A percentile compares a stretch with the other conserved stretches of the same genome.
Conservation (phyloP, 1,140 invertebrate species). For the Paracyclopina nana region DNA sequence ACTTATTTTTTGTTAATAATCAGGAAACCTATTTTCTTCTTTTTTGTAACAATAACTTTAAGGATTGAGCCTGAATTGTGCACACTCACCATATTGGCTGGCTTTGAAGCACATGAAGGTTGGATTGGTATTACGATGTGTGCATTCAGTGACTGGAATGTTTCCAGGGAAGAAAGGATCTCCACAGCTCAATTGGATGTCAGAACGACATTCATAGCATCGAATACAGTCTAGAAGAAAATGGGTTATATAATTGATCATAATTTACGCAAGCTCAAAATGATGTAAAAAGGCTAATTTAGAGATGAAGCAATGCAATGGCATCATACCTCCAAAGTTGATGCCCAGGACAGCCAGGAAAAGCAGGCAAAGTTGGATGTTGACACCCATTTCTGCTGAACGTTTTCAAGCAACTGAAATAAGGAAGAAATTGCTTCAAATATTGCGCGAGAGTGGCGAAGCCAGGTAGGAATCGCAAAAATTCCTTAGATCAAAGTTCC, state of each 20-base stretch:
- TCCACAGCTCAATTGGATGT: background rate
- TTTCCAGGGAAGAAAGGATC: background rate
- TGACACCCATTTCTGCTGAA: background rate
- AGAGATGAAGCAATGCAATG: too few species aligned
- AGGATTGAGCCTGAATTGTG: too few species aligned
- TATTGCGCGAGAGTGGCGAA: too few species aligned
- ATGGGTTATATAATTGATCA: background rate
- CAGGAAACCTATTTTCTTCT: too few species aligned
- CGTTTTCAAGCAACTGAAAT: too few species aligned
- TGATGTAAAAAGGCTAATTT: too few species aligned
- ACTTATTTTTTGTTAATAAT: too few species aligned
- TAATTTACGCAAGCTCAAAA: background rate
- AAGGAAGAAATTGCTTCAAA: too few species aligned
- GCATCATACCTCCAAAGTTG: background rate
- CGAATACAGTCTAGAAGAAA: background rate
- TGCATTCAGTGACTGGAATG: constrained; percentile 2
- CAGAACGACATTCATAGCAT: constrained; percentile 3
- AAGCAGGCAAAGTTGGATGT: background rate
- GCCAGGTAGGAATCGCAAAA: too few species aligned
- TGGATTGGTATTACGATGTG: background rate
- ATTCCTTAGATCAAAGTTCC: too few species aligned
- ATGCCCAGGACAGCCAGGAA: background rate
- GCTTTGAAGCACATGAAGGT: constrained; percentile 4
- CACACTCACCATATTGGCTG: background rate
- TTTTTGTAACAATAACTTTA: too few species aligned